These are phyloP conservation scores for Urocolius indicus DNA, from an alignment of 2,113 vertebrate species.

Conservation along the genomic window DNA sequence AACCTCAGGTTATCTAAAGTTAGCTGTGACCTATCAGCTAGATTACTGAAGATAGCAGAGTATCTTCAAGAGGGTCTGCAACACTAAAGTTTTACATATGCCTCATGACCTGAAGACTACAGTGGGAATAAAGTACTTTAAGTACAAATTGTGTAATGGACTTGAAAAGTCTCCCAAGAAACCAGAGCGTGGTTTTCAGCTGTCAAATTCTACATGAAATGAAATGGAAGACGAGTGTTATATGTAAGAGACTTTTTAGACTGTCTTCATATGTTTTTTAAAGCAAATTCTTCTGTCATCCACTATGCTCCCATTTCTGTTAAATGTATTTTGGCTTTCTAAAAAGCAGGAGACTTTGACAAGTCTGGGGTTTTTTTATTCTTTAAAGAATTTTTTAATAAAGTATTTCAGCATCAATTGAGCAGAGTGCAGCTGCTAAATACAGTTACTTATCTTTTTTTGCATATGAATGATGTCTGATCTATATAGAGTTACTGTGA, in stretches of 20 bases:
- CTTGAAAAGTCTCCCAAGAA: background rate
- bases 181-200: background rate
- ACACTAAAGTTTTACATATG: background rate
- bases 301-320: background rate
- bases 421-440: background rate
- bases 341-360: background rate
- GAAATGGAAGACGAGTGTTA: background rate
- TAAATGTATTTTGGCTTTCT: background rate
- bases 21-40: background rate
- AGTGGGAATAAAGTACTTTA: constrained; percentile 37
- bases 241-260: background rate
- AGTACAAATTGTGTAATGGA: background rate
- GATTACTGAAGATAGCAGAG: background rate
- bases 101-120: background rate
- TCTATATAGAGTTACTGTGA: background rate
- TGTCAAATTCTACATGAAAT: background rate
- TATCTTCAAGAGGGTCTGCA: background rate
- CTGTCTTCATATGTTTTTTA: background rate
- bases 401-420: background rate
- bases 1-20: background rate
- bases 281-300: background rate
- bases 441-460: background rate
- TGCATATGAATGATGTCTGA: background rate
- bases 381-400: background rate
- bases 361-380: background rate